Evolutionary conservation across 92 coral and sea anemone genomes (phyloP), one percentile per base, ranked within the genome.

Genomic region (Porites rus): DNA sequence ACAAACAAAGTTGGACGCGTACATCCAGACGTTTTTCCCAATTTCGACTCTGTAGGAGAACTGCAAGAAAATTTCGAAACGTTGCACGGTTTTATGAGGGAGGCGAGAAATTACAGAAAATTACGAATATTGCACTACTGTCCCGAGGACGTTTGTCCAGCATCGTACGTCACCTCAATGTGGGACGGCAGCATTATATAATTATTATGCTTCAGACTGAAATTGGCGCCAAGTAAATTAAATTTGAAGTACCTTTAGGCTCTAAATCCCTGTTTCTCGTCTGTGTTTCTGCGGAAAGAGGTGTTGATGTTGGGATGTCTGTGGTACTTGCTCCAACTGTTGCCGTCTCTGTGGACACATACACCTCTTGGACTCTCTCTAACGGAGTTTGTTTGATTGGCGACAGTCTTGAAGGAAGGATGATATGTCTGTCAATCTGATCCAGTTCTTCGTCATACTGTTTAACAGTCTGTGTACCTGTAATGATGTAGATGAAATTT

Each of bases 211-310:
- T 38, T 4, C 46, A 38, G 46, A 0, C 46, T 38, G 46, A 38
- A 38, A 38, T 38, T 4, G 46, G 7, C 46, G 46, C 46, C 46
- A 38, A 38, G 46, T 4, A 38, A 38, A 38, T 38, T 38, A 38
- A 38, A 38, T 7, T 38, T 2, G 1, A 10, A 22, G 11, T 77
- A 94, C 98, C 98, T 90, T 86, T 94, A 6, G 98, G 98, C 79
- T 94, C 98, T 51, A 93, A 87, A 80, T 94, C 98, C 60, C 94
- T 86, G 83, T 94, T 91, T 64, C 98, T 84, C 16, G 98, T 94
- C 80, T 94, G 98, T 85, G 98, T 94, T 66, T 94, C 96, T 74
- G 90, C 76, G 18, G 95, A 83, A 19, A 88, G 81, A 25, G 90
- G 89, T 50, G 78, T 87, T 5, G 94, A 86, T 59, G 90, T 79